Evolutionary conservation across 2,888 invertebrate genomes (phyloP).

Genomic region (Eupithecia subfuscata): DNA sequence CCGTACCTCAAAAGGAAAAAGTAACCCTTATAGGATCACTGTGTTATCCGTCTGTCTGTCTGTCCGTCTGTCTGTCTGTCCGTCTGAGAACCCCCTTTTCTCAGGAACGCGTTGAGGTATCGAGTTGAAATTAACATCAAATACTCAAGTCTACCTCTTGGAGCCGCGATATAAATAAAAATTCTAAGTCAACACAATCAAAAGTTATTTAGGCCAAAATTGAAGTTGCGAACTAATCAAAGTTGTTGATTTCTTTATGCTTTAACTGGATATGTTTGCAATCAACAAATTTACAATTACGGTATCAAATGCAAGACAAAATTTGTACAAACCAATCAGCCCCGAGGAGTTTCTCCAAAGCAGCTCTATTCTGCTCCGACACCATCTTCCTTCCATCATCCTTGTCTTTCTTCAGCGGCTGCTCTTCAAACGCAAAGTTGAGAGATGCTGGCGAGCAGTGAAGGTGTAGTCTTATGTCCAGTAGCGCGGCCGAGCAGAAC

Average conservation of each 20-base stretch:
- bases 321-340: conserved; percentile 57
- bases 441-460: conserved; percentile 74
- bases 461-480: conserved; percentile 72
- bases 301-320: neutral
- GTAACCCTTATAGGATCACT: too few species aligned
- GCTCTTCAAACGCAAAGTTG: conserved; percentile 60
- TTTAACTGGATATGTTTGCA: neutral
- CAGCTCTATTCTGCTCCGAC: conserved; percentile 67
- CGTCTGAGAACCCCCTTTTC: too few species aligned
- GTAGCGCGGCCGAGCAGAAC: conserved; percentile 68
- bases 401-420: conserved; percentile 42
- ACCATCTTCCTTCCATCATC: conserved; percentile 55
- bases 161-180: too few species aligned
- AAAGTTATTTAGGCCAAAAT: too few species aligned
- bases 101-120: too few species aligned
- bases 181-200: too few species aligned
- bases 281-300: neutral
- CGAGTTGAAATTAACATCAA: too few species aligned
- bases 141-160: too few species aligned
- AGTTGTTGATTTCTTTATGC: neutral
- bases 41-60: too few species aligned
- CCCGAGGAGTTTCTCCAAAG: conserved; percentile 63
- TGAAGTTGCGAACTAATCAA: neutral
- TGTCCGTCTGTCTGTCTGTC: too few species aligned
- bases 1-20: neutral